Conservation (phyloP, 2,888 invertebrate species). For the Oscheius sp. region DNA sequence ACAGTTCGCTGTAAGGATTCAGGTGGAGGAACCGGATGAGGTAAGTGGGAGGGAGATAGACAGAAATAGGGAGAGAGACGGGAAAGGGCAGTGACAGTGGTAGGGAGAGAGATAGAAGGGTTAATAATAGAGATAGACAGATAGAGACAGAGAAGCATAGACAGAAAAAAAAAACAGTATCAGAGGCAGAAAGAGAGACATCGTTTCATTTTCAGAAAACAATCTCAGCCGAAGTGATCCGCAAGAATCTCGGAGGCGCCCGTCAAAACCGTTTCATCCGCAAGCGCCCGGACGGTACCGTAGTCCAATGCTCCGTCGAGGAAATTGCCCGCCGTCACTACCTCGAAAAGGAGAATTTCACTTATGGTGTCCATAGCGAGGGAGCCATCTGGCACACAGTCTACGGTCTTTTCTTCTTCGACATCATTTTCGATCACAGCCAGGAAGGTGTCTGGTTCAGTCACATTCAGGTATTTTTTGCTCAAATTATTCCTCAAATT, state of each 20-base stretch:
- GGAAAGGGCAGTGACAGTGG: no score
- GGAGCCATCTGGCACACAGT: constrained; percentile 64
- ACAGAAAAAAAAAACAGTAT: no score
- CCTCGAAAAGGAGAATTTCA: constrained; percentile 50
- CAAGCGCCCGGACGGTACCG: constrained; percentile 37
- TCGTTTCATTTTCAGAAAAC: not conserved
- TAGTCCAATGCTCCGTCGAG: constrained; percentile 58
- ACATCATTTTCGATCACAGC: constrained; percentile 56
- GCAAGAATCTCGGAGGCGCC: constrained; percentile 62
- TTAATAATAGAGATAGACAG: no score
- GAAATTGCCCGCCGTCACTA: constrained; percentile 61
- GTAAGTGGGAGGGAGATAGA: not conserved
- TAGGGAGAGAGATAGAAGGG: no score
- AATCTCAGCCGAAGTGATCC: constrained; percentile 49
- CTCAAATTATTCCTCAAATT: constrained; percentile 23
- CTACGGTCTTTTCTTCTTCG: constrained; percentile 62
- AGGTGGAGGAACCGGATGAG: constrained; percentile 43
- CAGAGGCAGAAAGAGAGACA: no score
- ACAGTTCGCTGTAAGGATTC: not conserved
- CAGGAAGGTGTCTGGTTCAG: constrained; percentile 55
- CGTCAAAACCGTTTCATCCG: constrained; percentile 62
- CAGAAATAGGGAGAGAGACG: no score
- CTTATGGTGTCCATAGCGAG: constrained; percentile 60
- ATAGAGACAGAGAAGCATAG: no score
- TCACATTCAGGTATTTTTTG: constrained; percentile 54